Evolutionary conservation across 1,140 invertebrate species (phyloP).

Genomic region (Ladona fulva): DNA sequence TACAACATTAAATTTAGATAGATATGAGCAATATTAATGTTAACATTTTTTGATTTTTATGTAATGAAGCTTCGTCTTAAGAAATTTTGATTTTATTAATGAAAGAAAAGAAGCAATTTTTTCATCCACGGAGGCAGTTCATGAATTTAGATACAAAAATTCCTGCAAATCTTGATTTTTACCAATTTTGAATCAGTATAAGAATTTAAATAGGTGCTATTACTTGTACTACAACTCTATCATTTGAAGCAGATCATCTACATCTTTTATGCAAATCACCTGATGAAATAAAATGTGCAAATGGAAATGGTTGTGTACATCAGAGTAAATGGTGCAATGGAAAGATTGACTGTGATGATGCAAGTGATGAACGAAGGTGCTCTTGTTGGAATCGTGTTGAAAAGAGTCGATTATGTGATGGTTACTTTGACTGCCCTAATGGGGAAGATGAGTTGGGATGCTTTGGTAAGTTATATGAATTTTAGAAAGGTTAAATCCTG

Average conservation of each 20-base stretch:
- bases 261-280: not conserved
- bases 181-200: not conserved
- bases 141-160: not conserved
- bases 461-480: slow-evolving; percentile 41
- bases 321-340: slow-evolving; percentile 59
- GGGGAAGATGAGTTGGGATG: slow-evolving; percentile 71
- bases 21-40: too few relatives aligned
- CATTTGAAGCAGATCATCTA: not conserved
- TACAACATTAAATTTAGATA: too few relatives aligned
- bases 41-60: too few relatives aligned
- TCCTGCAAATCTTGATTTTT: not conserved
- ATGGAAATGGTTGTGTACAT: slow-evolving; percentile 47
- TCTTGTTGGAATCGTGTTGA: slow-evolving; percentile 56
- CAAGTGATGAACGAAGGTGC: slow-evolving; percentile 69
- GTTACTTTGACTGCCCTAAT: slow-evolving; percentile 62
- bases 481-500: too few relatives aligned
- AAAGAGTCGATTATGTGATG: slow-evolving; percentile 62
- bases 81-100: too few relatives aligned
- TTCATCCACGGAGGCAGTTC: too few relatives aligned
- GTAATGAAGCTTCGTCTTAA: too few relatives aligned
- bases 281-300: not conserved
- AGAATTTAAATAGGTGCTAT: too few relatives aligned
- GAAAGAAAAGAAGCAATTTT: too few relatives aligned
- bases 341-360: slow-evolving; percentile 65
- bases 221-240: too few relatives aligned